phyloP scores from a whole-genome alignment of 2,888 invertebrate species.

The Protophormia terraenovae region DNA sequence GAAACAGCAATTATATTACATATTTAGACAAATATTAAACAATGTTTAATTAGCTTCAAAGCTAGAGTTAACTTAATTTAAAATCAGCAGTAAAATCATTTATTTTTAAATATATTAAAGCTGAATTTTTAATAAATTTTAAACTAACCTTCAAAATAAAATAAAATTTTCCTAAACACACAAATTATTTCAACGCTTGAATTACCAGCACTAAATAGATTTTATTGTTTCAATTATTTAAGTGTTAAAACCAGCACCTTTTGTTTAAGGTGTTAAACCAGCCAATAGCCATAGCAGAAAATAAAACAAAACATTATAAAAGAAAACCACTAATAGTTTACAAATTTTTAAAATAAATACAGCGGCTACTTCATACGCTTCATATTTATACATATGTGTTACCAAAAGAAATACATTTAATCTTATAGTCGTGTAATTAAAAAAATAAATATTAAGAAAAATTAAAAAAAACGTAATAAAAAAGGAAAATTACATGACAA shows the following conservation, averaged over 20 bases:
- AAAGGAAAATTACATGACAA: conserved; percentile 48
- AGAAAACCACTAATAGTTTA: background rate
- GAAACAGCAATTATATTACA: too few relatives aligned
- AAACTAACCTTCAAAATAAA: too few relatives aligned
- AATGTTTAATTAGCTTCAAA: too few relatives aligned
- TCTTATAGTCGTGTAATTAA: conserved; percentile 31
- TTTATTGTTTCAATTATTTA: conserved; percentile 53
- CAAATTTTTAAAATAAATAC: conserved; percentile 51
- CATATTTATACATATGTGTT: background rate
- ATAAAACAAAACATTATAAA: conserved; percentile 4
- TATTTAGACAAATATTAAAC: too few relatives aligned
- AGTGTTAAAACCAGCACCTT: conserved; percentile 26
- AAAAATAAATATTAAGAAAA: conserved; percentile 43
- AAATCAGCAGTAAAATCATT: too few relatives aligned
- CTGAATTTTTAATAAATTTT: too few relatives aligned
- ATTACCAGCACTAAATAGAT: background rate
- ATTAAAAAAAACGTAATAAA: background rate
- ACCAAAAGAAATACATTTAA: conserved; percentile 46
- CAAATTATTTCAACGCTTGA: background rate
- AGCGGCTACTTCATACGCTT: conserved; percentile 42
- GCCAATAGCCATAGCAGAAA: background rate
- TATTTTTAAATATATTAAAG: too few relatives aligned
- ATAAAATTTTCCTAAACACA: background rate
- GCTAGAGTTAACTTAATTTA: too few relatives aligned
- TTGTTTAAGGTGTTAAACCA: conserved; percentile 22